These are phyloP conservation scores for Mythimna pallens DNA, from an alignment of 2,888 invertebrate genomes.

Conservation along the genomic window DNA sequence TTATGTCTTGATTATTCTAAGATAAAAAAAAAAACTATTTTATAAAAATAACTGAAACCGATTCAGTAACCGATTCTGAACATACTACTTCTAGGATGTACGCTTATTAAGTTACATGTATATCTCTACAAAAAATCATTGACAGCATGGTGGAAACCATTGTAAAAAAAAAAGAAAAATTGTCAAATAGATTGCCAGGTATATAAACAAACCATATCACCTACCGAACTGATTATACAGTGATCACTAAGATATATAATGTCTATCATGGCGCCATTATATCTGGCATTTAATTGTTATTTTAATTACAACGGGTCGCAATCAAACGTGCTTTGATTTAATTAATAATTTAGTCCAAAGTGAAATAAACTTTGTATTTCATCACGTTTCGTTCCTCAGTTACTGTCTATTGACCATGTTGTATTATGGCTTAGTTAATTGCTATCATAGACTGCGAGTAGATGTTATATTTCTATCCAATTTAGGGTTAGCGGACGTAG, in stretches of 20 bases:
- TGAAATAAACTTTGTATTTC: conserved; percentile 41
- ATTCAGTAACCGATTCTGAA: no score
- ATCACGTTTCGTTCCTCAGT: conserved; percentile 16
- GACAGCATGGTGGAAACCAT: neutral
- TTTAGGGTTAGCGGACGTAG: conserved; percentile 7
- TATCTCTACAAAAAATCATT: neutral
- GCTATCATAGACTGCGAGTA: conserved; percentile 16
- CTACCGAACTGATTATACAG: conserved; percentile 13
- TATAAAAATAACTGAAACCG: neutral
- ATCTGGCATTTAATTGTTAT: conserved; percentile 40
- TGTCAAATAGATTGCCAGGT: neutral
- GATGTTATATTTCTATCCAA: conserved; percentile 13
- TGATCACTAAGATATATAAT: conserved; percentile 40
- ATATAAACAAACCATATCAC: conserved; percentile 13
- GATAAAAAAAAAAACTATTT: no score
- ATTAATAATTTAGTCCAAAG: conserved; percentile 47
- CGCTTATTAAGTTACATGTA: no score
- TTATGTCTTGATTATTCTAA: no score
- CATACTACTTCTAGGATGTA: no score
- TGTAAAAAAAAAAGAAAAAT: neutral
- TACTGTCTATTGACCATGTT: conserved; percentile 11
- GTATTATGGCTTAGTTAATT: conserved; percentile 8
- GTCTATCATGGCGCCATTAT: conserved; percentile 16
- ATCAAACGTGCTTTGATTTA: conserved; percentile 43
- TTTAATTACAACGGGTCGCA: conserved; percentile 43